Evolutionary conservation across 2,113 vertebrate species (phyloP).

Genomic region (Noturus placidus): DNA sequence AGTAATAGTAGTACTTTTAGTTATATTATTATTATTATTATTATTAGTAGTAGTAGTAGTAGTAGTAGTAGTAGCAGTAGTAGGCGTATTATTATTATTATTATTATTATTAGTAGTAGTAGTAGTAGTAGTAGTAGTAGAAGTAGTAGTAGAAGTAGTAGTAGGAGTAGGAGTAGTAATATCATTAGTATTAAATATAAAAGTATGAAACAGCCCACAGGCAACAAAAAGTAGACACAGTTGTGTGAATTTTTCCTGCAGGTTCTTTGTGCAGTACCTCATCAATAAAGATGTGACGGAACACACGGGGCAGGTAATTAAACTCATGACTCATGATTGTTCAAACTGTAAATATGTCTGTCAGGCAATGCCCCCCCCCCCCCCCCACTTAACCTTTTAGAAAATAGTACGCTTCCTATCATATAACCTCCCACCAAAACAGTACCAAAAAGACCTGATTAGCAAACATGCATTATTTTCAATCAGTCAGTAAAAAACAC

Average conservation of each 20-base stretch:
- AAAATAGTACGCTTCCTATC: not conserved
- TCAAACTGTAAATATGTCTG: not conserved
- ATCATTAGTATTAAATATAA: not conserved
- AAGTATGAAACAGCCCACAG: not conserved
- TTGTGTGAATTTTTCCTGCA: conserved; percentile 51
- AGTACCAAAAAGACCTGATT: not conserved
- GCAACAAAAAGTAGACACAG: not conserved
- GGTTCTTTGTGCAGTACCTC: conserved; percentile 77
- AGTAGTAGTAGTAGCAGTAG: too few species aligned
- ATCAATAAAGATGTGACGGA: conserved; percentile 78
- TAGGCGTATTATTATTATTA: too few species aligned
- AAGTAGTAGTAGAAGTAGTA: too few species aligned
- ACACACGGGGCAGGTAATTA: conserved; percentile 74
- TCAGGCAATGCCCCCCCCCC: not conserved
- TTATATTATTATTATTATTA: too few species aligned
- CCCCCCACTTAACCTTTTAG: not conserved
- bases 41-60: too few species aligned
- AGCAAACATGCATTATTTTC: not conserved
- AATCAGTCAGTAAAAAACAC: not conserved
- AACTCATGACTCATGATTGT: not conserved
- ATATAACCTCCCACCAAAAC: not conserved
- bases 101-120: too few species aligned
- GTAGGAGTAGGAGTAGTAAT: too few species aligned
- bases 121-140: too few species aligned
- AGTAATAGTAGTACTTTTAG: too few species aligned